Evolutionary conservation across 2,888 invertebrate genomes (phyloP), one percentile per base, ranked within the genome.

Genomic region (Odontothrips loti): DNA sequence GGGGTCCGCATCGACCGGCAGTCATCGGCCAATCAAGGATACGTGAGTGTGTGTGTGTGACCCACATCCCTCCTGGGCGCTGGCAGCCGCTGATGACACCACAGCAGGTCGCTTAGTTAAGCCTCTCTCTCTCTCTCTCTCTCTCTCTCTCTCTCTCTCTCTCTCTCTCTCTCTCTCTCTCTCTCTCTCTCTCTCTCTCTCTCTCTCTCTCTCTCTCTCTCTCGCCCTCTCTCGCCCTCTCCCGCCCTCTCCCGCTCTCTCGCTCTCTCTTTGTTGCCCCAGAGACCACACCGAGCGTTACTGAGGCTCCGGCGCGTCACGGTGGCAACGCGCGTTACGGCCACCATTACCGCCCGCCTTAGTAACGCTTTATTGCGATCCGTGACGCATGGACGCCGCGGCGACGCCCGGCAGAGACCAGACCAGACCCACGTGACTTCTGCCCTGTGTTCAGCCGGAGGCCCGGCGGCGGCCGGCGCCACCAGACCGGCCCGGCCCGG

Each of bases 311-410:
- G 58, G 23, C 68, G 68, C 68, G 68, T 68, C 23, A 68, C 68
- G n/a, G 68, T 68, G 23, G 68, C 23, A 43, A 43, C 23, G 68
- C n/a, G 68, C 27, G 68, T 27, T 27, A 27, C 68, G 23, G 68
- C 17, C 17, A 20, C 23, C 68, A 27, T 75, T 75, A 75, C 68
- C 23, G 68, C 27, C 27, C 68, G 68, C 68, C 68, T 75, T 75
- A 75, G 68, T 75, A 27, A 75, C 68, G 68, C 68, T 75, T 27
- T 75, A 75, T 75, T 75, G 23, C 68, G 68, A 23, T 75, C 68
- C 68, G 68, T 75, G 68, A 75, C 68, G 68, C 68, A 75, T 75
- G 68, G 68, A 58, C 58, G 58, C 58, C 58, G 34, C 34, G 34
- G 34, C 34, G 34, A 6, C 34, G 34, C 34, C n/a, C 34, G 34